phyloP scores from a whole-genome alignment of 2,797 vertebrate species.

The Nasua narica region DNA sequence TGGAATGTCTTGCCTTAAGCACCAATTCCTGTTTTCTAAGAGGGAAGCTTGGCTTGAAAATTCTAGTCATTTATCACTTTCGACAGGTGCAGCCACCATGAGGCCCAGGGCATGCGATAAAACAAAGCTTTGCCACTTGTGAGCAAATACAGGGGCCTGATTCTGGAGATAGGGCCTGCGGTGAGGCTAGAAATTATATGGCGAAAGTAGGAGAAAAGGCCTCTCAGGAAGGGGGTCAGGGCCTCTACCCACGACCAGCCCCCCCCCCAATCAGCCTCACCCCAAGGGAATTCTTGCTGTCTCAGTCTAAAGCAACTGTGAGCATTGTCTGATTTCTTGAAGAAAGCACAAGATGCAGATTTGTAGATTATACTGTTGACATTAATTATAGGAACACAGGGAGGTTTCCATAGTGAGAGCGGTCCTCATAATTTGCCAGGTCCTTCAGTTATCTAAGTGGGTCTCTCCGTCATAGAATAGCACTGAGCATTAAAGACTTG shows the following conservation, averaged over 20 bases:
- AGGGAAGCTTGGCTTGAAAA: neutral
- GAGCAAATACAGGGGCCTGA: neutral
- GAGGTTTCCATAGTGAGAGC: neutral
- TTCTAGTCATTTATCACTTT: neutral
- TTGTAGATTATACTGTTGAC: neutral
- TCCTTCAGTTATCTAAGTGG: neutral
- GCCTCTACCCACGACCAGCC: no score
- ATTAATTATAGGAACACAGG: neutral
- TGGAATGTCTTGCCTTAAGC: neutral
- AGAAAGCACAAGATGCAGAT: neutral
- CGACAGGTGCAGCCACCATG: neutral
- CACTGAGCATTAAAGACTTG: neutral
- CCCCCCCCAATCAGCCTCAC: neutral
- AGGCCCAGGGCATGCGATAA: neutral
- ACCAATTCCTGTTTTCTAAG: neutral
- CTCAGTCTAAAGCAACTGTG: neutral
- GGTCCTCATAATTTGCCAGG: neutral
- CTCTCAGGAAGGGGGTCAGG: rapidly evolving
- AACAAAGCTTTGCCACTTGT: neutral
- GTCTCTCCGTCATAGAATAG: neutral
- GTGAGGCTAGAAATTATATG: neutral
- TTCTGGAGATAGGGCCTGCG: neutral
- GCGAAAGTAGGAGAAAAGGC: neutral
- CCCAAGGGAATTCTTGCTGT: neutral
- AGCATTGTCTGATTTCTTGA: neutral